A percentile compares a stretch with the other conserved stretches of the same genome.
Evolutionary conservation across 2,113 vertebrate genomes (phyloP).

Genomic region (Phalacrocorax aristotelis): DNA sequence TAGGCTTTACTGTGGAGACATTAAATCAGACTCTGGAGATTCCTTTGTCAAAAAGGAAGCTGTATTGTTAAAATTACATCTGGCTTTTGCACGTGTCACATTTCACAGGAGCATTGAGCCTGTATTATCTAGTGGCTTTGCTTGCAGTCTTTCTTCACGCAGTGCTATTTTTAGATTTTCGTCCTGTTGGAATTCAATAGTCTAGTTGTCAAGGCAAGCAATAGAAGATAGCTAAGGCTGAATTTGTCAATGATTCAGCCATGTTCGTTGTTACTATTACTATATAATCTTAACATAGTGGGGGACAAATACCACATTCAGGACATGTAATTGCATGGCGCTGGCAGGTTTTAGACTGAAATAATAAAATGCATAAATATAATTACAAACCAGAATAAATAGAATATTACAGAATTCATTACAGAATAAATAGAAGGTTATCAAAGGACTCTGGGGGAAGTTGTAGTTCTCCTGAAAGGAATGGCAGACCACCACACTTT

Average conservation of each 20-base stretch:
- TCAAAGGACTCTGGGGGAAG: not conserved
- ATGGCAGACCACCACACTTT: not conserved
- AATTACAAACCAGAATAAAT: not conserved
- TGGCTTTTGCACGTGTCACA: constrained; percentile 57
- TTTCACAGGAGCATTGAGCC: constrained; percentile 50
- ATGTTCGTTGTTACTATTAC: constrained; percentile 28
- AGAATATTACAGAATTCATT: too few species aligned
- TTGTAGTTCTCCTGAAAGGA: not conserved
- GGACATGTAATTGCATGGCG: not conserved
- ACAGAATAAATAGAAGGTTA: not conserved
- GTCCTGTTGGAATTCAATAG: constrained; percentile 60
- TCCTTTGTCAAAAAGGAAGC: constrained; percentile 50
- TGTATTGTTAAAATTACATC: constrained; percentile 60
- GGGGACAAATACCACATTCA: not conserved
- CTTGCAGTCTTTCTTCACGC: constrained; percentile 45
- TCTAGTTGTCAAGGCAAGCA: constrained; percentile 65
- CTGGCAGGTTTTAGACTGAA: not conserved
- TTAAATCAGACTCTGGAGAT: constrained; percentile 63
- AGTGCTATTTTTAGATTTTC: constrained; percentile 68
- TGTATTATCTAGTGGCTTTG: constrained; percentile 46
- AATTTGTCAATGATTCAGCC: constrained; percentile 72
- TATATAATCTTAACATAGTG: not conserved
- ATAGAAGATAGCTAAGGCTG: constrained; percentile 37
- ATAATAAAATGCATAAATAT: not conserved
- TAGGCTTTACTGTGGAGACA: constrained; percentile 52